These are phyloP conservation scores for Archaeoteleia sp. DNA, from an alignment of 2,888 invertebrate genomes.

Conservation along the genomic window DNA sequence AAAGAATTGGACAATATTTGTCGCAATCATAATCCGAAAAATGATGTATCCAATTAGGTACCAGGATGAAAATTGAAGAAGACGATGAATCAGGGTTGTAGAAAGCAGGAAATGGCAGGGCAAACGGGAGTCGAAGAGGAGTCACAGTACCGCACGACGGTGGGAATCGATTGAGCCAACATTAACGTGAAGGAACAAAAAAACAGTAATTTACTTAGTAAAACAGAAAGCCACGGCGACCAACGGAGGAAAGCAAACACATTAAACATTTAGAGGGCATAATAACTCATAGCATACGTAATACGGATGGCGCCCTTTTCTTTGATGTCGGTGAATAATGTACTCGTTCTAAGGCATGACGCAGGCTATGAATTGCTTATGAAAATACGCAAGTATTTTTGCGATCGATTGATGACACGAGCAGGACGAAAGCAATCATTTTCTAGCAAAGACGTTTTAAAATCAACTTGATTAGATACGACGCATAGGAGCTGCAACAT, in stretches of 20 bases:
- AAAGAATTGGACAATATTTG: too few relatives aligned
- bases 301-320: slow-evolving; percentile 72
- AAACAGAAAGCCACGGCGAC: slow-evolving; percentile 73
- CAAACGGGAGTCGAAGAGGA: slow-evolving; percentile 47
- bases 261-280: slow-evolving; percentile 75
- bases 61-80: slow-evolving; percentile 41
- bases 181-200: slow-evolving; percentile 67
- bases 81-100: slow-evolving; percentile 28
- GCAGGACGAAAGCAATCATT: slow-evolving; percentile 43
- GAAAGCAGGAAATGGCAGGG: slow-evolving; percentile 44
- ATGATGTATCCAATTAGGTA: slow-evolving; percentile 43
- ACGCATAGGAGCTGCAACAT: too few relatives aligned
- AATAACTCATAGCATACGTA: slow-evolving; percentile 74
- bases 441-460: slow-evolving; percentile 45
- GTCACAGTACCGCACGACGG: slow-evolving; percentile 57
- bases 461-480: too few relatives aligned
- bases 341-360: slow-evolving; percentile 70
- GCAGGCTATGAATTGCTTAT: slow-evolving; percentile 58
- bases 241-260: slow-evolving; percentile 75
- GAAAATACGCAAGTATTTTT: slow-evolving; percentile 52
- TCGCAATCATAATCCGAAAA: slow-evolving; percentile 39
- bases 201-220: slow-evolving; percentile 75
- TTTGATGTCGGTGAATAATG: slow-evolving; percentile 73
- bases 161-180: slow-evolving; percentile 73
- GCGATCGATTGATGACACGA: slow-evolving; percentile 52